Evolutionary conservation across 2,113 vertebrate species (phyloP), one percentile per base, ranked within the genome.

Genomic region (Cariama cristata): DNA sequence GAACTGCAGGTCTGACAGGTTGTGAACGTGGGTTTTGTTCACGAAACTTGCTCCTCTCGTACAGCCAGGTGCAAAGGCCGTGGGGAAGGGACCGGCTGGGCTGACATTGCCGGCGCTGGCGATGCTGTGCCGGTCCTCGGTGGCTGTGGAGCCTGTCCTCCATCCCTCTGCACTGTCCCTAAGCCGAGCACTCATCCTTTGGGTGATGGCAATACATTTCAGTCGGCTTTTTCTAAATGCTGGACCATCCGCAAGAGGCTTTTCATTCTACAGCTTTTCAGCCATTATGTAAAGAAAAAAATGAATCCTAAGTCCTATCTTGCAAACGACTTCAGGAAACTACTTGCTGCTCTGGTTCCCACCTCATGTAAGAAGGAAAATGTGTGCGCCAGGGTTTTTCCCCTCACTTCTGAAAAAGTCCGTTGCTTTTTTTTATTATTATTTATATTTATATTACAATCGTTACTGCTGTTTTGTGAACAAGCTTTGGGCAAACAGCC

Each of bases 31-130:
- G 21, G 5, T 9, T 81, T 75, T 55, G 20, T 52, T 79, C 33
- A 47, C 55, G 56, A 56, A 90, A 38, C 14, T 58, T 38, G 2
- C 3, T 74, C 4, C 35, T 8, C 26, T 87, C 1, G 0, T 30
- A 52, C 14, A 74, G n/a, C 23, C 75, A 62, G 47, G 13, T 26
- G 59, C 69, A 40, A 62, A 86, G 10, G 30, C 1, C 1, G 30
- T 38, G 5, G 8, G 66, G 42, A 88, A 88, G 56, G 35, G 13
- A 40, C 11, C 6, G 23, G 16, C 18, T 60, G 50, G 30, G 11
- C 45, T 62, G 71, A 47, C 21, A 67, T 17, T 28, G 82, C 30
- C 4, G 2, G 24, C 1, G 0, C 12, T 35, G 33, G 27, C 1
- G 8, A 12, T 33, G 32, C 35, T 69, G 27, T n/a, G 42, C 14